phyloP scores from a whole-genome alignment of 2,113 vertebrate species.

The Dendrocopos noguchii region DNA sequence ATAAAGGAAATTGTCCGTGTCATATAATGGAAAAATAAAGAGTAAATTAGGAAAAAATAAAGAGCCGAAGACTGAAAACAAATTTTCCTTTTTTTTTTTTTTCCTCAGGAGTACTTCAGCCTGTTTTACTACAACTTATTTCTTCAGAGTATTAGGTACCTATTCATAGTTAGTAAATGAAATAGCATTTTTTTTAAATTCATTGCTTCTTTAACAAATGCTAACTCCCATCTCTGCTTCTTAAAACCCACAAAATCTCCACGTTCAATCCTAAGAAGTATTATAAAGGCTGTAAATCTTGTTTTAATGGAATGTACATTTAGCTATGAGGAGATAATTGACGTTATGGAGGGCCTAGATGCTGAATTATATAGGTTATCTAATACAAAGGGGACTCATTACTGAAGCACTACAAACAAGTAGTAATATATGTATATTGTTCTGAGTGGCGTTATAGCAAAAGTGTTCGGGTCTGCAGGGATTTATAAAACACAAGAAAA shows the following conservation, averaged over 20 bases:
- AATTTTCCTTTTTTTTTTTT: background rate
- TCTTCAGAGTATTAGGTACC: slow-evolving; percentile 57
- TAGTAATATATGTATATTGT: slow-evolving; percentile 85
- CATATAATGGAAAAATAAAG: slow-evolving; percentile 30
- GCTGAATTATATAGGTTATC: slow-evolving; percentile 81
- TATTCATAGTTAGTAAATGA: slow-evolving; percentile 63
- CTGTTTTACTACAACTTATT: slow-evolving; percentile 24
- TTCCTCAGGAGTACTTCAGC: background rate
- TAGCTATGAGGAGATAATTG: slow-evolving; percentile 82
- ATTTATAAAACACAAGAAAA: slow-evolving; percentile 85
- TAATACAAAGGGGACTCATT: slow-evolving; percentile 87
- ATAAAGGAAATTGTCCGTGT: slow-evolving; percentile 39
- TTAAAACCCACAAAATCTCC: slow-evolving; percentile 76
- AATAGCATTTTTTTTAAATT: slow-evolving; percentile 62
- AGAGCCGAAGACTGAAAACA: slow-evolving; percentile 43
- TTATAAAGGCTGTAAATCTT: slow-evolving; percentile 77
- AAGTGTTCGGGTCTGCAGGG: slow-evolving; percentile 80
- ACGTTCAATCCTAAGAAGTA: slow-evolving; percentile 72
- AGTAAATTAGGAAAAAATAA: slow-evolving; percentile 49
- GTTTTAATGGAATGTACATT: slow-evolving; percentile 82
- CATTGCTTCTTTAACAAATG: slow-evolving; percentile 63
- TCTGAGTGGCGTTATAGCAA: slow-evolving; percentile 81
- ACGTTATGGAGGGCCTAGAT: slow-evolving; percentile 75
- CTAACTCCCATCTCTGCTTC: slow-evolving; percentile 56
- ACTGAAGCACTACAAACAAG: slow-evolving; percentile 81